phyloP scores from a whole-genome alignment of 2,888 invertebrate species.

The Dasypolia templi region DNA sequence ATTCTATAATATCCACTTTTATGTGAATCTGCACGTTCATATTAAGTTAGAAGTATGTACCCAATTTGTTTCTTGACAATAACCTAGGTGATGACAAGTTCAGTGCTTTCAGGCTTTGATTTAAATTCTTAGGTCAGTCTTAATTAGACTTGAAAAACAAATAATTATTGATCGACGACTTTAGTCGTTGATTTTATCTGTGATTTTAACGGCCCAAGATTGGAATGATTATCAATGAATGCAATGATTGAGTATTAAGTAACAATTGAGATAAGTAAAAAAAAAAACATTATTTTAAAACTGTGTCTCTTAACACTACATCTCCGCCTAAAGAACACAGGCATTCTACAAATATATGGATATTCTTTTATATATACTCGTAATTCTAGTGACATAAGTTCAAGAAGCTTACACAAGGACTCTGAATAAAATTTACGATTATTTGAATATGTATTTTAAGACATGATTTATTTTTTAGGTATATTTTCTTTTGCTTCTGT shows the following conservation, averaged over 20 bases:
- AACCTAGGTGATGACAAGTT: background rate
- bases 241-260: no score
- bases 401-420: background rate
- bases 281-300: background rate
- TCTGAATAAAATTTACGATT: background rate
- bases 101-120: slow-evolving; percentile 6
- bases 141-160: background rate
- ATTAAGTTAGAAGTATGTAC: background rate
- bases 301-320: background rate
- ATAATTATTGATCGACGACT: background rate
- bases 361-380: slow-evolving; percentile 40
- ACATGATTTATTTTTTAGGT: slow-evolving; percentile 22
- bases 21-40: background rate
- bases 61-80: slow-evolving; percentile 3
- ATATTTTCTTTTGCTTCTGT: slow-evolving; percentile 20
- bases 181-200: background rate
- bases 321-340: background rate
- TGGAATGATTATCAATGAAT: background rate
- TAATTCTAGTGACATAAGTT: background rate
- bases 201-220: background rate
- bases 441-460: slow-evolving; percentile 21
- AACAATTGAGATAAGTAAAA: background rate
- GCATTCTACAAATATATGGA: background rate
- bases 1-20: background rate
- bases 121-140: slow-evolving; percentile 10